Conservation (phyloP, 2,888 invertebrate genomes). For the Drosophila planitibia region DNA sequence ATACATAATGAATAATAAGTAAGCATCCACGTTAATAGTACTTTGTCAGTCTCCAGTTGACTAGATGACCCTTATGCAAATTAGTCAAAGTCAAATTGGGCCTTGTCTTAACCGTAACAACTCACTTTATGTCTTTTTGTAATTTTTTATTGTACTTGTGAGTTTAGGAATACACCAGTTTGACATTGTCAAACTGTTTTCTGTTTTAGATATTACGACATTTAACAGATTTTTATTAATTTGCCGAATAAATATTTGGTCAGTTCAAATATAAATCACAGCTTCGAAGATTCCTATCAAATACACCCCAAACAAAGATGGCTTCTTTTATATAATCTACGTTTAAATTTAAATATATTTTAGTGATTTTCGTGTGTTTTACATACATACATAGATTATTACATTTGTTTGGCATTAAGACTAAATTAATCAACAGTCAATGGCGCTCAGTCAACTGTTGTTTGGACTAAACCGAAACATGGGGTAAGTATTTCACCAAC, state of each 20-base stretch:
- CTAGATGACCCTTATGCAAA: slow-evolving; percentile 74
- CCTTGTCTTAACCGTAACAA: background rate
- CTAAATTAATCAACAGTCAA: background rate
- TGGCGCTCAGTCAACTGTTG: slow-evolving; percentile 19
- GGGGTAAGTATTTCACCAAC: slow-evolving; percentile 5
- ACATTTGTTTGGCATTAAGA: background rate
- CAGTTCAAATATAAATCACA: background rate
- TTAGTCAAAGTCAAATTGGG: slow-evolving; percentile 26
- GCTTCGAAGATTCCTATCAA: background rate
- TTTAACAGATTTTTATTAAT: background rate
- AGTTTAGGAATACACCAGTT: background rate
- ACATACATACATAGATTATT: background rate
- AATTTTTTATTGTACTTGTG: slow-evolving; percentile 8
- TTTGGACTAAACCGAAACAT: slow-evolving; percentile 12
- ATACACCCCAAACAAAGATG: background rate
- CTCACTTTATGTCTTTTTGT: slow-evolving; percentile 7
- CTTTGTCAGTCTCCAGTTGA: slow-evolving; percentile 18
- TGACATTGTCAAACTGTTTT: background rate
- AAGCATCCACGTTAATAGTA: slow-evolving; percentile 44
- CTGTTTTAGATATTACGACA: background rate
- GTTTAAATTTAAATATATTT: background rate
- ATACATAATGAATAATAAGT: slow-evolving; percentile 80
- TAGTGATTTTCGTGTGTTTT: background rate
- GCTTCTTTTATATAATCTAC: background rate
- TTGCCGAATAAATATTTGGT: background rate